phyloP scores from a whole-genome alignment of 2,797 vertebrate genomes.

The Tapera naevia region DNA sequence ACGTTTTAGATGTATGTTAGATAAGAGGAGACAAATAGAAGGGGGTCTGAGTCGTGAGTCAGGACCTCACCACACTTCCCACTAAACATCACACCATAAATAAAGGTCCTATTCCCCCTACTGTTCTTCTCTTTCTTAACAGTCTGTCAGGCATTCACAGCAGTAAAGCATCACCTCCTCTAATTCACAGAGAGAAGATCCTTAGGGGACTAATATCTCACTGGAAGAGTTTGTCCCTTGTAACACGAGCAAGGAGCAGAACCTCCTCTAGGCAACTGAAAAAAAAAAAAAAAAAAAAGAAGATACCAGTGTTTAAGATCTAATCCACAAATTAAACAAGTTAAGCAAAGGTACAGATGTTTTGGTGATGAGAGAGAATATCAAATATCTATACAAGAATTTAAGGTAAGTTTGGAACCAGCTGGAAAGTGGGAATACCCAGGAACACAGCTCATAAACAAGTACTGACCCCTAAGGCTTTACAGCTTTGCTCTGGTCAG shows the following conservation, averaged over 20 bases:
- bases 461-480: neutral
- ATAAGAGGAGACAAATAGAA: neutral
- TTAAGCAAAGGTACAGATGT: neutral
- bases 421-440: neutral
- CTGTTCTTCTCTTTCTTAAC: neutral
- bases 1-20: neutral
- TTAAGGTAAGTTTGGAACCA: neutral
- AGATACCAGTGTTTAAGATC: neutral
- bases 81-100: neutral
- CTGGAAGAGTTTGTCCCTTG: neutral
- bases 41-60: constrained; percentile 7
- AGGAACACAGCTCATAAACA: neutral
- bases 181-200: neutral
- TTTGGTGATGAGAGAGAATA: neutral
- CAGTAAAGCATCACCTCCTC: neutral
- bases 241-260: rapidly evolving
- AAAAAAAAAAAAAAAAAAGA: too few relatives aligned
- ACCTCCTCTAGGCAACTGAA: neutral
- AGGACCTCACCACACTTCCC: constrained; percentile 5
- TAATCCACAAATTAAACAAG: neutral
- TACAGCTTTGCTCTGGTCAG: neutral
- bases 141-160: neutral
- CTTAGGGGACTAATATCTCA: neutral
- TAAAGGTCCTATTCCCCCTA: neutral
- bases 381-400: neutral